A percentile compares a stretch with the other conserved stretches of the same genome.
phyloP scores from a whole-genome alignment of 2,113 vertebrate species.

The Columba janthina region DNA sequence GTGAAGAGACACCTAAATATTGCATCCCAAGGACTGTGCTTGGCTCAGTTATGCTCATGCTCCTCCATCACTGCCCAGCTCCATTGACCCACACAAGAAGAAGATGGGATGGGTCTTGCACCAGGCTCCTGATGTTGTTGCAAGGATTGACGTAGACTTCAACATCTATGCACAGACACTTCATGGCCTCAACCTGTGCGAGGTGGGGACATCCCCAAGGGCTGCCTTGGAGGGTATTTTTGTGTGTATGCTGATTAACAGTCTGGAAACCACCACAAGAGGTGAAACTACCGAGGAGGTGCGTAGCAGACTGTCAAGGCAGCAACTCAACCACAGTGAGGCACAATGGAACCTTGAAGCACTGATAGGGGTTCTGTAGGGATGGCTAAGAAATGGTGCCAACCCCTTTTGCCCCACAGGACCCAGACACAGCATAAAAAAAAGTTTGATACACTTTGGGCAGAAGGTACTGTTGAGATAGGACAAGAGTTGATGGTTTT shows the following conservation, averaged over 20 bases:
- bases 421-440: background rate
- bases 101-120: background rate
- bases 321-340: background rate
- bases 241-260: background rate
- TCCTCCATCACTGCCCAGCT: background rate
- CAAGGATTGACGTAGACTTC: background rate
- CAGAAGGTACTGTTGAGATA: background rate
- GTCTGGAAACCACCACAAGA: background rate
- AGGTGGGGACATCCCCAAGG: background rate
- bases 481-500: too few relatives aligned
- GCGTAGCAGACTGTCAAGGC: background rate
- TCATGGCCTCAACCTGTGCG: accelerated
- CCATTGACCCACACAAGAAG: background rate
- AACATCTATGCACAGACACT: background rate
- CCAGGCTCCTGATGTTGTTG: background rate
- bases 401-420: background rate
- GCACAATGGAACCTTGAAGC: background rate
- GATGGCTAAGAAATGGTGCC: background rate
- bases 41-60: background rate
- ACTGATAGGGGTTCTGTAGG: too few relatives aligned
- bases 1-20: background rate
- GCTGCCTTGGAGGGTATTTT: background rate
- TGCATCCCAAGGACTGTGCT: accelerated
- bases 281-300: background rate
- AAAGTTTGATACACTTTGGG: background rate